A percentile compares a stretch with the other conserved stretches of the same genome.
These are phyloP conservation scores for Athalia circularis DNA, from an alignment of 2,888 invertebrate species.

Conservation along the genomic window DNA sequence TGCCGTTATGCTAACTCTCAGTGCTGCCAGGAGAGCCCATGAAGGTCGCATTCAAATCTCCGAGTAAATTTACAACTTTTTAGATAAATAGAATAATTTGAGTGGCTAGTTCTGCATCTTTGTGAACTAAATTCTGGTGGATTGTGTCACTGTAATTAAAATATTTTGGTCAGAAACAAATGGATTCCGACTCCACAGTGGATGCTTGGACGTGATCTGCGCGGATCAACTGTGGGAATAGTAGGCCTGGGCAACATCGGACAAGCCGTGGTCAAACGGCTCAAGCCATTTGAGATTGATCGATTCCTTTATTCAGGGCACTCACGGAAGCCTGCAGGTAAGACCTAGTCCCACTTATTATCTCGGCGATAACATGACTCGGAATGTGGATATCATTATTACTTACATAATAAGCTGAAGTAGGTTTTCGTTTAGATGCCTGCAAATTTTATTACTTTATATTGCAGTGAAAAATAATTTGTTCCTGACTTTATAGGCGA, in stretches of 20 bases:
- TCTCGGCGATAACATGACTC: background rate
- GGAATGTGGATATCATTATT: background rate
- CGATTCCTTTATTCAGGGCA: conserved; percentile 86
- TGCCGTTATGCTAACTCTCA: conserved; percentile 85
- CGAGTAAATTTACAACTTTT: conserved; percentile 72
- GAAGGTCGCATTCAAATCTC: conserved; percentile 84
- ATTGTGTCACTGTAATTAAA: conserved; percentile 19
- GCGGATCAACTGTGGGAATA: conserved; percentile 87
- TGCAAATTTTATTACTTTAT: background rate
- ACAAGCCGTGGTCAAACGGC: conserved; percentile 82
- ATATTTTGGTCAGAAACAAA: conserved; percentile 75
- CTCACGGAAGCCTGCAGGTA: conserved; percentile 65
- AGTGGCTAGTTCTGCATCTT: conserved; percentile 4
- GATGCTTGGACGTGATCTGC: conserved; percentile 87
- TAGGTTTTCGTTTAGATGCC: background rate
- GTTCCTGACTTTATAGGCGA: conserved; percentile 67
- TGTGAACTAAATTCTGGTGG: conserved; percentile 27
- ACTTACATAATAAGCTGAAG: background rate
- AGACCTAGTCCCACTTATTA: background rate
- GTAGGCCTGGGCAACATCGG: conserved; percentile 90
- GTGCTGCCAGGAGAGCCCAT: conserved; percentile 85
- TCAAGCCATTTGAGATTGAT: conserved; percentile 84
- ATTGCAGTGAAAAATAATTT: background rate
- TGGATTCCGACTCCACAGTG: conserved; percentile 84
- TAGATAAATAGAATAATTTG: background rate